Conservation (phyloP, 2,888 invertebrate species). For the Amphipyra berbera region DNA sequence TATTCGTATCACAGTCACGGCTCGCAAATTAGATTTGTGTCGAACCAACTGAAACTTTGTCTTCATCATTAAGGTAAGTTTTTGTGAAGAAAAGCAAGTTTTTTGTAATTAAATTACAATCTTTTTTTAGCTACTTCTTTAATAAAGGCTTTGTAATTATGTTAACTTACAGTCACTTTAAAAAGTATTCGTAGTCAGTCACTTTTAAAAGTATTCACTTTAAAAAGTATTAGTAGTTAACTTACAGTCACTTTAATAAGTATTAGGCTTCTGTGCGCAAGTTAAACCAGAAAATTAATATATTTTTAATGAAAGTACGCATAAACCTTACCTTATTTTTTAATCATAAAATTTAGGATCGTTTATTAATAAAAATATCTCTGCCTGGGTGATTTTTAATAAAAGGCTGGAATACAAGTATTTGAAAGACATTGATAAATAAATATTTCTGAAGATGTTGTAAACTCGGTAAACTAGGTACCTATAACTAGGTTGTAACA, state of each 20-base stretch:
- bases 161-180: not conserved
- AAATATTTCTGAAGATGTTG: no score
- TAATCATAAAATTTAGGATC: no score
- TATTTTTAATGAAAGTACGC: no score
- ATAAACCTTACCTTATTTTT: no score
- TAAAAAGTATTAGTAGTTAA: not conserved
- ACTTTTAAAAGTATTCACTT: not conserved
- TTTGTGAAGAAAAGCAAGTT: not conserved
- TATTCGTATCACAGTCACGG: no score
- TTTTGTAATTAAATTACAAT: conserved; percentile 2
- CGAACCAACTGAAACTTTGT: not conserved
- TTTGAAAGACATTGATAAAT: no score
- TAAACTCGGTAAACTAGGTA: no score
- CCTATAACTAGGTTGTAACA: conserved; percentile 1
- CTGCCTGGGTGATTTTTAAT: no score
- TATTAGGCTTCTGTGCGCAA: not conserved
- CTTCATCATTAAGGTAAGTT: conserved; percentile 1
- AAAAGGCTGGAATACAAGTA: no score
- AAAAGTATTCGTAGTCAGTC: no score
- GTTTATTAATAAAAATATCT: no score
- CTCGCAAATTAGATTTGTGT: not conserved
- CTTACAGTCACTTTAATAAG: not conserved
- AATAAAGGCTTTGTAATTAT: not conserved
- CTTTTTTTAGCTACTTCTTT: not conserved
- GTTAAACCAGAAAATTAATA: not conserved